A percentile compares a stretch with the other conserved stretches of the same genome.
These are phyloP conservation scores for Homarus gammarus DNA, from an alignment of 2,888 invertebrate species.

Conservation along the genomic window DNA sequence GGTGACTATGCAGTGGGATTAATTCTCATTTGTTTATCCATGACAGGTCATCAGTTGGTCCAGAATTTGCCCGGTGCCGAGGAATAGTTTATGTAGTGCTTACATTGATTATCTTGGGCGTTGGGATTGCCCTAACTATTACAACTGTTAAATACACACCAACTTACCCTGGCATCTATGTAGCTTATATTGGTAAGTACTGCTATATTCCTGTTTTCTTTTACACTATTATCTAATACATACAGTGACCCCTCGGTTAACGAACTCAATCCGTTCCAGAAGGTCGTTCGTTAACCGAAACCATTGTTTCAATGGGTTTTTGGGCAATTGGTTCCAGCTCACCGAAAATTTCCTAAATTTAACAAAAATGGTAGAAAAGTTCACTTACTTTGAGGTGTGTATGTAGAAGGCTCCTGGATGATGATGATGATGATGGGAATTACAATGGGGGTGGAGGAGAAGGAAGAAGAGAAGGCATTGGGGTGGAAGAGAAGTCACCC, in stretches of 20 bases:
- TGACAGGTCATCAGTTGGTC: constrained; percentile 84
- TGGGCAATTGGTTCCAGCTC: too few species aligned
- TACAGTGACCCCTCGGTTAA: too few species aligned
- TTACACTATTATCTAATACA: background rate
- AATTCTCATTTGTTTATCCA: constrained; percentile 2
- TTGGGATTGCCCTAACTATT: constrained; percentile 91
- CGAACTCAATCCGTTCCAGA: too few species aligned
- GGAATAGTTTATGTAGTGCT: constrained; percentile 89
- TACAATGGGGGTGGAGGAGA: too few species aligned
- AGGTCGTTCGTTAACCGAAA: background rate
- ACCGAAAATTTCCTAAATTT: too few species aligned
- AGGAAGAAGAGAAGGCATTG: too few species aligned
- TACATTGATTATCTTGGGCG: constrained; percentile 86
- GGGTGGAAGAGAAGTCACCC: too few species aligned
- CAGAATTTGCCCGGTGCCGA: constrained; percentile 90
- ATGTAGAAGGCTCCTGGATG: too few species aligned
- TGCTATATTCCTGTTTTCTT: background rate
- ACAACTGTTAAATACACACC: constrained; percentile 81
- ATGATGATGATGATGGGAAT: too few species aligned
- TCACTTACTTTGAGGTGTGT: too few species aligned
- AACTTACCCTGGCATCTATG: constrained; percentile 74
- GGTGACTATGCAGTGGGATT: background rate
- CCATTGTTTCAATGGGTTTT: too few species aligned
- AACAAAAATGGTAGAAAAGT: too few species aligned
- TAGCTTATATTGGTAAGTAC: constrained; percentile 76